A percentile compares a stretch with the other conserved stretches of the same genome.
These are phyloP conservation scores for Porites lutea DNA, from an alignment of 64 coral and sea anemone species.

Conservation along the genomic window DNA sequence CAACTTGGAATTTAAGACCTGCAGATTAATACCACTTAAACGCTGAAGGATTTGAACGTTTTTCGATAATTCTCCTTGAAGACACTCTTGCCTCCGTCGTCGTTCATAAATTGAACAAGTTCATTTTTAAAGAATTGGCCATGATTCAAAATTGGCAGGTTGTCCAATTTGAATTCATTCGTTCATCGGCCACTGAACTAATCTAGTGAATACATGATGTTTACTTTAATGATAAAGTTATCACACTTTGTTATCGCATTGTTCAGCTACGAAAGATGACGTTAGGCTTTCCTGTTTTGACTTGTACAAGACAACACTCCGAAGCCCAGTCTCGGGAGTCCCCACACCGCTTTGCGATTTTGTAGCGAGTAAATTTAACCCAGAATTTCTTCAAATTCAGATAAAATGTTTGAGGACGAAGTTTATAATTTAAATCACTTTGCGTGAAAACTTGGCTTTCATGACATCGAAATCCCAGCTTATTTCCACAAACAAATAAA, in stretches of 20 bases:
- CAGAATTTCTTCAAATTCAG: neutral
- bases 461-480: neutral
- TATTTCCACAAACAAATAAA: constrained; percentile 43
- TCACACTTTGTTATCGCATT: constrained; percentile 36
- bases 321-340: too few relatives aligned
- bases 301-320: neutral
- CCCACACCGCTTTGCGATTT: neutral
- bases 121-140: neutral
- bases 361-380: neutral
- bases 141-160: neutral
- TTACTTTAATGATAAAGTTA: constrained; percentile 54
- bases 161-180: too few relatives aligned
- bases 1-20: constrained; percentile 13
- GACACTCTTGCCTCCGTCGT: too few relatives aligned
- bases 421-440: neutral
- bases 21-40: constrained; percentile 20
- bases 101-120: neutral
- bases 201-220: constrained; percentile 44
- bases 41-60: neutral
- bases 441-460: neutral
- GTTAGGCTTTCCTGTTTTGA: constrained; percentile 14
- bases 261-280: constrained; percentile 19
- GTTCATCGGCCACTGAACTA: neutral
- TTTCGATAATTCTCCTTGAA: neutral
- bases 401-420: neutral